A percentile compares a stretch with the other conserved stretches of the same genome.
These are phyloP conservation scores for Tragelaphus buxtoni DNA, from an alignment of 2,113 vertebrate genomes.

Conservation along the genomic window DNA sequence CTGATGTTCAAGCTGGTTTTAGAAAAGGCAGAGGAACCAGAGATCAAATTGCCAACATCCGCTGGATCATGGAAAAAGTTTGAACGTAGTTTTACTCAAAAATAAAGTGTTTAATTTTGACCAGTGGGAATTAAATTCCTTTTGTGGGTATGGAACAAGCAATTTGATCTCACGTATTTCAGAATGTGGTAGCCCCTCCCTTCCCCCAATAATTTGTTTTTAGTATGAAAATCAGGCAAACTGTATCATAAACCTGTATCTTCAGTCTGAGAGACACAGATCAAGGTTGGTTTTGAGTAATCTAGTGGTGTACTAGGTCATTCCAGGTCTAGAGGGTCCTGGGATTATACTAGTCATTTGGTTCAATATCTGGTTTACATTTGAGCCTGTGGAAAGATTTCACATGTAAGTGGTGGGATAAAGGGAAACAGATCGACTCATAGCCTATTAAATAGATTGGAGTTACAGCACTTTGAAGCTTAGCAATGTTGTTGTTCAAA, in stretches of 20 bases:
- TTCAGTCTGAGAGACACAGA: slow-evolving; percentile 11
- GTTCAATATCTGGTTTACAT: slow-evolving; percentile 12
- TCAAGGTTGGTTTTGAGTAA: slow-evolving; percentile 18
- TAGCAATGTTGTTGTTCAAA: background rate
- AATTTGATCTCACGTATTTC: background rate
- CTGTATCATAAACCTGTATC: background rate
- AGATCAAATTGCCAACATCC: no score
- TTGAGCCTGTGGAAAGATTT: slow-evolving; percentile 43
- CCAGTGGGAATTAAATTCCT: background rate
- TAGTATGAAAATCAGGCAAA: slow-evolving; percentile 6
- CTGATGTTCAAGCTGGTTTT: no score
- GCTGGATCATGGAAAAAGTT: background rate
- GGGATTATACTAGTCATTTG: background rate
- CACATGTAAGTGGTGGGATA: background rate
- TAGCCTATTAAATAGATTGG: background rate
- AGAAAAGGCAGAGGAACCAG: no score
- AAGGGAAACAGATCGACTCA: background rate
- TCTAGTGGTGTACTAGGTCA: background rate
- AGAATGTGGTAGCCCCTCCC: background rate
- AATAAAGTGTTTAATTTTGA: background rate
- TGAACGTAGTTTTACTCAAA: background rate
- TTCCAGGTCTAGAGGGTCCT: background rate
- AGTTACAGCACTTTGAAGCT: background rate
- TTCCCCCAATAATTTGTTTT: background rate
- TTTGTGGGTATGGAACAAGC: background rate